Conservation (phyloP, 1,140 invertebrate genomes). For the Conus betulinus region DNA sequence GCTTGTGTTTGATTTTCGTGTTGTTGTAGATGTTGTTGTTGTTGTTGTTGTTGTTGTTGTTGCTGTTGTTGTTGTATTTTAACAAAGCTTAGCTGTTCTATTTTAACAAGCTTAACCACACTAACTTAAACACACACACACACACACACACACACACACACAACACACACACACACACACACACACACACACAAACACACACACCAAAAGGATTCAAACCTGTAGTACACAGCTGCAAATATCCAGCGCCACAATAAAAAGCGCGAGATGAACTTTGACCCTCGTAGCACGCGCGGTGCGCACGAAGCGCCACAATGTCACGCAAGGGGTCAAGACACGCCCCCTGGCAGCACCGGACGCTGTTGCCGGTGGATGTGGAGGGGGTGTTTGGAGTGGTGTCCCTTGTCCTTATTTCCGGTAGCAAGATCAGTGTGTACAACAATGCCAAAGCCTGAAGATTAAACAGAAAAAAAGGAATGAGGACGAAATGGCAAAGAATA, state of each 20-base stretch:
- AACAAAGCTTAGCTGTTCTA: too few species aligned
- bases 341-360: neutral
- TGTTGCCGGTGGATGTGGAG: neutral
- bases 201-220: constrained; percentile 17
- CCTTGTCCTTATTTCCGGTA: constrained; percentile 55
- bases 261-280: constrained; percentile 62
- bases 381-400: neutral
- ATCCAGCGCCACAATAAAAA: constrained; percentile 59
- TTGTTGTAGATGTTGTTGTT: too few species aligned
- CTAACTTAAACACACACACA: neutral
- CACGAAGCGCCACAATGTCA: constrained; percentile 55
- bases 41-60: too few species aligned
- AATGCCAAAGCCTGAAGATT: constrained; percentile 61
- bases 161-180: too few species aligned
- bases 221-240: constrained; percentile 41
- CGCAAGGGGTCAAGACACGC: neutral
- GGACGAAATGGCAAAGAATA: too few species aligned
- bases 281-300: constrained; percentile 64
- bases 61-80: too few species aligned
- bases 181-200: too few species aligned
- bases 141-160: neutral
- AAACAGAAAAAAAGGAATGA: neutral
- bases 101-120: too few species aligned
- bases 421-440: constrained; percentile 71
- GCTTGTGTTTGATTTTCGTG: too few species aligned